Evolutionary conservation across 2,888 invertebrate genomes (phyloP), one percentile per base, ranked within the genome.

Genomic region (Scaptodrosophila latifasciaeformis): DNA sequence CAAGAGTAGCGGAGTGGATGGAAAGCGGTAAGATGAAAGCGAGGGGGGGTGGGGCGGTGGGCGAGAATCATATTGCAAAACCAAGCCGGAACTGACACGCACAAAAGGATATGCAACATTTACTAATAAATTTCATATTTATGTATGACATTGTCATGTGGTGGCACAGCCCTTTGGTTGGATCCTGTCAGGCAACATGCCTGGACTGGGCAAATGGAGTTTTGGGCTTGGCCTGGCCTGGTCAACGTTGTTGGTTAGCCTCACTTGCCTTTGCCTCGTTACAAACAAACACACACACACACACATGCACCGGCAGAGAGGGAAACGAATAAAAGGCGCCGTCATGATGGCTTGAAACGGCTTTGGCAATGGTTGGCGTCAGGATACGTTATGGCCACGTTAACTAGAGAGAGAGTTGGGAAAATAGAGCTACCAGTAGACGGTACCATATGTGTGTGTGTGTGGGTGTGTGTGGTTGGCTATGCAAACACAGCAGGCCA

Each of bases 121-220:
- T 66, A 78, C 79, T 77, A 77, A 77, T 81, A 81, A 77, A 77
- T 77, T 79, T 76, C 72, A 75, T 79, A 81, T 81, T 77, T 81
- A 77, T 78, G 76, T 68, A 63, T 59, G 62, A 61, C 62, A 70
- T 59, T 65, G 63, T 56, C 51, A 39, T 40, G 40, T 42, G 40
- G 35, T 42, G 18, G 18, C 13, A 13, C 12, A 7, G 15, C 15
- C 37, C 15, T 10, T 13, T 10, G 17, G 37, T 7, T 18, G 7
- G 7, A 37, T 37, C 15, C 15, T 6, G 7, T 15, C 35, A n/a
- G n/a, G 35, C 15, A 24, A 24, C 17, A 17, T 9, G 34, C n/a
- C n/a, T n/a, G n/a, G n/a, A n/a, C 24, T 7, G 24, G 24, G 24
- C 24, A 24, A 7, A 3, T 7, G 24, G 24, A 3, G 24, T 24